Evolutionary conservation across 1,140 invertebrate genomes (phyloP), one percentile per base, ranked within the genome.

Genomic region (Orius laevigatus): DNA sequence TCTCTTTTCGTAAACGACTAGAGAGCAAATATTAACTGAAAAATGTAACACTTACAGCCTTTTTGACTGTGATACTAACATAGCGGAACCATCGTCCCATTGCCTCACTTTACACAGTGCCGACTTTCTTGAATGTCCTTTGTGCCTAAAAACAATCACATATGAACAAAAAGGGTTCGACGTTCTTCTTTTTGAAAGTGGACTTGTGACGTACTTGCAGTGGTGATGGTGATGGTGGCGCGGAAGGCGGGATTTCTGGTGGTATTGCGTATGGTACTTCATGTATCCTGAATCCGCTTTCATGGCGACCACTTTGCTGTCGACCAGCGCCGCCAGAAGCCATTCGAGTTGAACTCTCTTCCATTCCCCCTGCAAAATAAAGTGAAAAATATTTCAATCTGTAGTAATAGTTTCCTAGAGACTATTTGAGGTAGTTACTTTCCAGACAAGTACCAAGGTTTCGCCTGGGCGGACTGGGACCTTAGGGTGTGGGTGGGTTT

Each of bases 271-370:
- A 25, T 36, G 14, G 39, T 36, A 53, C 35, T 46, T 47, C 31
- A 44, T 41, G 38, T 40, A 44, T 12, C 52, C 45, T 4, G 25
- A 34, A 42, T 48, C 50, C 11, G 53, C 53, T 42, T 55, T 55
- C 53, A 55, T 55, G 19, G 53, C 50, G 14, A 55, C 53, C 31
- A 55, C 53, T 38, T 55, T 55, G 46, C 41, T 52, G 53, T 55
- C 53, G 18, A 55, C 53, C 19, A 55, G 50, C 5, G 53, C 53
- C 14, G 53, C 53, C 20, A 55, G 44, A 25, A 55, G 38, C 35
- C 46, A 55, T 47, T 55, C 53, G 41, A 55, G 48, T 38, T 55
- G 53, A 5, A 55, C 50, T 40, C 44, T 51, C 44, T 50, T 55
- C 53, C 53, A 55, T 19, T 53, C 45, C 15, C 50, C 50, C 50